Evolutionary conservation across 2,888 invertebrate genomes (phyloP).

Genomic region (Liodrosophila aerea): DNA sequence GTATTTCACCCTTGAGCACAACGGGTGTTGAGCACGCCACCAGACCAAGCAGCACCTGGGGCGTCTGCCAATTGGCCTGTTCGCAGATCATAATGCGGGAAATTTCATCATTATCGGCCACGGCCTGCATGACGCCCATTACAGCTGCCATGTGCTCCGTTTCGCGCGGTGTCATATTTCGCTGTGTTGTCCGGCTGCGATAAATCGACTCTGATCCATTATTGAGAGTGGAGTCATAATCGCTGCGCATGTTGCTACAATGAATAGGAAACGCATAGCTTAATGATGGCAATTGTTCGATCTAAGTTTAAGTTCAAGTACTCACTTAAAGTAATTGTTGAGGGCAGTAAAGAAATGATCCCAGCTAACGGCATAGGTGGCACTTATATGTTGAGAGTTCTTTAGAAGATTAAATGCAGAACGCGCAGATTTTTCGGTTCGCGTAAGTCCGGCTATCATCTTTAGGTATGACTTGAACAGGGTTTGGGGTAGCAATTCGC

Average conservation of each 20-base stretch:
- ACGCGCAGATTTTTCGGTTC: constrained; percentile 89
- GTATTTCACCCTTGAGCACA: constrained; percentile 91
- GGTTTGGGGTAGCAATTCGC: constrained; percentile 91
- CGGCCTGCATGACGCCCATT: constrained; percentile 88
- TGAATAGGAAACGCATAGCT: background rate
- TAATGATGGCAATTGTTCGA: background rate
- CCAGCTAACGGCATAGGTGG: constrained; percentile 87
- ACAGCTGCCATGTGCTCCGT: constrained; percentile 93
- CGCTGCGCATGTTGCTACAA: constrained; percentile 86
- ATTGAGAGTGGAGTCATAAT: constrained; percentile 76
- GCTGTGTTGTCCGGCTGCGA: constrained; percentile 83
- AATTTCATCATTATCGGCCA: constrained; percentile 91
- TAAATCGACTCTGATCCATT: constrained; percentile 86
- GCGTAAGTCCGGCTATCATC: constrained; percentile 92
- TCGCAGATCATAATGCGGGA: constrained; percentile 92
- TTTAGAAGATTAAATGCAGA: constrained; percentile 91
- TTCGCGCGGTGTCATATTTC: constrained; percentile 90
- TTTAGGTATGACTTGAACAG: constrained; percentile 93
- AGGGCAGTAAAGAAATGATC: constrained; percentile 93
- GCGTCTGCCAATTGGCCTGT: constrained; percentile 93
- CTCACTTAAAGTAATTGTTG: constrained; percentile 87
- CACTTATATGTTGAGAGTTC: constrained; percentile 84
- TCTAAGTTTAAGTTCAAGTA: too few species aligned
- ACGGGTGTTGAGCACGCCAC: constrained; percentile 94
- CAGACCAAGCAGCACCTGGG: constrained; percentile 86